Percentiles rank a stretch among this genome's conserved stretches.
These are phyloP conservation scores for Taphrorychus bicolor DNA, from an alignment of 2,888 invertebrate species.

Conservation along the genomic window DNA sequence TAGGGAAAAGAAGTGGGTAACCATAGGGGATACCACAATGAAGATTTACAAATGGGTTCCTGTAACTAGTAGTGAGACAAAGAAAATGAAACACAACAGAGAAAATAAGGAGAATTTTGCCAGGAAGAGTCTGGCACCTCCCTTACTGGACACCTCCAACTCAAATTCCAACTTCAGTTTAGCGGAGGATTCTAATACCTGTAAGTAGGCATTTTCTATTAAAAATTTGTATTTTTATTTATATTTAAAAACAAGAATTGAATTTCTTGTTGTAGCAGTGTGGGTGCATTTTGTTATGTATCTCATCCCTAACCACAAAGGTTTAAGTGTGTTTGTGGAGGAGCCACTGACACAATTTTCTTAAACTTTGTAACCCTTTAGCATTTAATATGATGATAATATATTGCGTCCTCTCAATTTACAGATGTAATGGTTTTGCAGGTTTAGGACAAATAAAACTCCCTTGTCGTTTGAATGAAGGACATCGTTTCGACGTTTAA, in stretches of 20 bases:
- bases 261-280: not conserved
- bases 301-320: not conserved
- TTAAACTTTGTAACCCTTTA: too few species aligned
- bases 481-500: too few species aligned
- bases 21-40: constrained; percentile 97
- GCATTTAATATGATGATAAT: too few species aligned
- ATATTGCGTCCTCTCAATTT: too few species aligned
- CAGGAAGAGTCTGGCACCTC: constrained; percentile 66
- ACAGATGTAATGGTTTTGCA: too few species aligned
- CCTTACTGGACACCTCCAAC: constrained; percentile 74
- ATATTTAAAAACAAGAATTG: not conserved
- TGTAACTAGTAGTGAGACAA: constrained; percentile 80
- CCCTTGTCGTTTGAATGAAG: too few species aligned
- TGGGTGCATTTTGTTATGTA: not conserved
- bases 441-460: too few species aligned
- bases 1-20: constrained; percentile 99
- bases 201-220: constrained; percentile 65
- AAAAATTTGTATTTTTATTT: not conserved
- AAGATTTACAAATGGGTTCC: constrained; percentile 99
- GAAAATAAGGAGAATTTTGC: constrained; percentile 83
- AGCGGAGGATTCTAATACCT: constrained; percentile 91
- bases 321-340: too few species aligned
- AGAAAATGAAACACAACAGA: constrained; percentile 68
- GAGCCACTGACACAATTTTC: too few species aligned
- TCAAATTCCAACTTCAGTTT: constrained; percentile 85